phyloP scores from a whole-genome alignment of 2,888 invertebrate genomes.

The Cancer borealis region DNA sequence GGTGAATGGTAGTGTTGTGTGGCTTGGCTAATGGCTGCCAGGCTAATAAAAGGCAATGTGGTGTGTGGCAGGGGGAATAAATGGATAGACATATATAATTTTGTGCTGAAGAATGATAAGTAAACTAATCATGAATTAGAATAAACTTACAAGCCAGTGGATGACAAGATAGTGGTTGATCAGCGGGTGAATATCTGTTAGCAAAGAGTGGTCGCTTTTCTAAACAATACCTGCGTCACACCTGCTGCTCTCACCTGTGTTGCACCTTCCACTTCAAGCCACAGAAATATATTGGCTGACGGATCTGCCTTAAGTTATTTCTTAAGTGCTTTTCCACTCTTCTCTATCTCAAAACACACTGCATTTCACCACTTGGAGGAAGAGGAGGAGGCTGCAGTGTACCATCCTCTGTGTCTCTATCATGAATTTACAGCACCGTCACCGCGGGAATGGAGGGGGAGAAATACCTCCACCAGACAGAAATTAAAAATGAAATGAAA shows the following conservation, averaged over 20 bases:
- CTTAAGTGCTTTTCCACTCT: background rate
- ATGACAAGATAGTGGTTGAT: background rate
- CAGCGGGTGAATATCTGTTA: background rate
- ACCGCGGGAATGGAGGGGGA: slow-evolving; percentile 37
- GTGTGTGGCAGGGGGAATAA: background rate
- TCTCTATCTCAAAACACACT: background rate
- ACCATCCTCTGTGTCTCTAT: slow-evolving; percentile 25
- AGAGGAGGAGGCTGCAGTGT: slow-evolving; percentile 19
- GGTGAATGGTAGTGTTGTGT: background rate
- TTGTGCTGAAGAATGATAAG: background rate
- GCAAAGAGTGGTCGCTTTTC: background rate
- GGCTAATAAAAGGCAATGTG: background rate
- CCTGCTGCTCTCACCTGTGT: background rate
- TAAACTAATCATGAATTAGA: background rate
- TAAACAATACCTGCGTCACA: background rate
- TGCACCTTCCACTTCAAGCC: background rate
- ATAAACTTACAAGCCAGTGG: background rate
- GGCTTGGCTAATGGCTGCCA: background rate
- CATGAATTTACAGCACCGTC: slow-evolving; percentile 22
- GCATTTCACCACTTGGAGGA: slow-evolving; percentile 13
- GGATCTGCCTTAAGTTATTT: background rate
- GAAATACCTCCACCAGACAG: slow-evolving; percentile 33
- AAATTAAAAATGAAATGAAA: slow-evolving; percentile 35
- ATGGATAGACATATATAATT: background rate
- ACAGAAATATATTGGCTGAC: background rate